Base-by-base conservation (phyloP, 2,113 vertebrate species). In the Tapirus terrestris region DNA sequence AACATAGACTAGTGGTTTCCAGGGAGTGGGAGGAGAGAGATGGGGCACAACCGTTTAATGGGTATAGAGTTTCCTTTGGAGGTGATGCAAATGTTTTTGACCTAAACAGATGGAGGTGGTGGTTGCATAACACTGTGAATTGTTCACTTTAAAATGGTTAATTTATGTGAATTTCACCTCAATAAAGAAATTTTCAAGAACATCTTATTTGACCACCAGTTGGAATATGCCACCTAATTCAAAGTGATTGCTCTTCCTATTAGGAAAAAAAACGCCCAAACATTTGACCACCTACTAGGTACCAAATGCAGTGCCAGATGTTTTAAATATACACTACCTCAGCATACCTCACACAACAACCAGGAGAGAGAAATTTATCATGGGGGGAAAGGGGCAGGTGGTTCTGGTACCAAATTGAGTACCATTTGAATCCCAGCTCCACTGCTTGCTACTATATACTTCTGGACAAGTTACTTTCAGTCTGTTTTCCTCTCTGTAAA, bases 341-440 rank as follows among this genome's bases (percentile, higher is more conserved):
- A 86, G 31, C 81, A 93, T 84, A 93, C n/a, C 61, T 93, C 43
- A 72, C 53, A 91, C 53, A 90, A 60, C 12, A 77, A 96, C 13
- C 23, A 60, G 20, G 45, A 67, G 58, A 68, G 39, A 91, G 7
- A 87, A 39, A 67, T 60, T 33, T 86, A 79, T 43, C 45, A 80
- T 3, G 10, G 33, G 12, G 0, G 2, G 14, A 6, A 29, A 61
- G 4, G 21, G 23, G 18, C n/a, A 51, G 79, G 12, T 21, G 3
- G 85, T 51, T 51, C 61, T 70, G 29, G 17, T 92, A 88, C 17
- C 75, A 92, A 63, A 96, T 17, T 87, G 65, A 51, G 10, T 65
- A 68, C 51, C 10, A 72, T n/a, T 56, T 87, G 16, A 81, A 86
- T n/a, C 51, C 33, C 53, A 91, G 61, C n/a, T 80, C 12, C 25